Conservation (phyloP, 2,113 vertebrate genomes). For the Glaucomys volans region DNA sequence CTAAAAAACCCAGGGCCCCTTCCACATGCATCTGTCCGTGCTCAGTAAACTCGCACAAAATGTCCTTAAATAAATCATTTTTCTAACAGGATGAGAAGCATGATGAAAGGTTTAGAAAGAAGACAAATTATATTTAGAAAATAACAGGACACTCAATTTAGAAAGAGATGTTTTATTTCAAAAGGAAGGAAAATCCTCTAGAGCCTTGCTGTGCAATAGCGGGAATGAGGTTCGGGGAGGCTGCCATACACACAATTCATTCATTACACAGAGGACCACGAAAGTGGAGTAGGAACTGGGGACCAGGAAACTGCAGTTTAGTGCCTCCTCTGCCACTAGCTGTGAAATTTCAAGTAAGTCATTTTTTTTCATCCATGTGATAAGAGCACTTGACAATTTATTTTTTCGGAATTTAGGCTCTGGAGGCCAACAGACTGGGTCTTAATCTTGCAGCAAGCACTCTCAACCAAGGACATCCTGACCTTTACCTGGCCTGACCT, state of each 20-base stretch:
- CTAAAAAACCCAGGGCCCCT: not conserved
- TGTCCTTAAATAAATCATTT: not conserved
- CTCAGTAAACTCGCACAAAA: not conserved
- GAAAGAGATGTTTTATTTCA: not conserved
- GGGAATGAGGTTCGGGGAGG: not conserved
- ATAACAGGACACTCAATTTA: not conserved
- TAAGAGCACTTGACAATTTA: not conserved
- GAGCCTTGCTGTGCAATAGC: not conserved
- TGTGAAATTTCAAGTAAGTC: not conserved
- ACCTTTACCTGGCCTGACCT: no score
- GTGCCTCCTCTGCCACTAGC: not conserved
- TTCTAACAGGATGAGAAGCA: not conserved
- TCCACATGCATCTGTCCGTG: not conserved
- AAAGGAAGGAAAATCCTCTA: conserved; percentile 7
- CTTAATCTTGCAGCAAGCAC: not conserved
- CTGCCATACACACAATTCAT: not conserved
- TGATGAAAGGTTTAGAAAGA: conserved; percentile 26
- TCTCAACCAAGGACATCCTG: not conserved
- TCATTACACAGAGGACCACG: not conserved
- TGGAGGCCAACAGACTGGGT: not conserved
- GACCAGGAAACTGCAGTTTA: not conserved
- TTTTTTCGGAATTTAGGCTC: not conserved
- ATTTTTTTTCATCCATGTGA: not conserved
- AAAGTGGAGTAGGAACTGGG: not conserved
- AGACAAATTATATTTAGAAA: conserved; percentile 26